Evolutionary conservation across 1,140 invertebrate species (phyloP).

Genomic region (Temnothorax longispinosus): DNA sequence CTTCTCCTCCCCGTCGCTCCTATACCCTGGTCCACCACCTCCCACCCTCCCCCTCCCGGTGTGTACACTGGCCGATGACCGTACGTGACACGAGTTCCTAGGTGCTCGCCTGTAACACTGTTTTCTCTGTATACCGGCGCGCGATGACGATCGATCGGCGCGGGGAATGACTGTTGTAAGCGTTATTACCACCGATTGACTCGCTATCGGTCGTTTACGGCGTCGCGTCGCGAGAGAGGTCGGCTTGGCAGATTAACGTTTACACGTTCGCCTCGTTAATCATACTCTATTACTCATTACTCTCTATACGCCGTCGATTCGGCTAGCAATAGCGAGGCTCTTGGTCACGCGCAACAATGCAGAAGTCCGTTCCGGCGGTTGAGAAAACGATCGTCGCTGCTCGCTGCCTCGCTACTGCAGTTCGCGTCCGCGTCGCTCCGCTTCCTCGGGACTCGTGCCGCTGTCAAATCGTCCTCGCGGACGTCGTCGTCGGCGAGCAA

Average conservation of each 20-base stretch:
- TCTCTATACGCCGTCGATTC: slow-evolving; percentile 14
- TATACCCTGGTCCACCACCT: slow-evolving; percentile 28
- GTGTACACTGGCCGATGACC: slow-evolving; percentile 59
- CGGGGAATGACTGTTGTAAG: slow-evolving; percentile 17
- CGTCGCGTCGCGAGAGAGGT: not conserved
- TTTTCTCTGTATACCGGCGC: slow-evolving; percentile 40
- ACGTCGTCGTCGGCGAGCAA: slow-evolving; percentile 51
- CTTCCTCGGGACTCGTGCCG: not conserved
- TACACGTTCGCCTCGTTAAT: slow-evolving; percentile 24
- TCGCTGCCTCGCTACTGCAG: slow-evolving; percentile 6
- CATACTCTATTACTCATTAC: slow-evolving; percentile 30
- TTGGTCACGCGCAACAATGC: slow-evolving; percentile 79
- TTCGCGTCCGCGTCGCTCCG: not conserved
- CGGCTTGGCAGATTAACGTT: slow-evolving; percentile 35
- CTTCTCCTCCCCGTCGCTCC: not conserved
- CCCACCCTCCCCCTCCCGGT: not conserved
- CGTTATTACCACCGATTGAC: slow-evolving; percentile 38
- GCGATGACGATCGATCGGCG: slow-evolving; percentile 36
- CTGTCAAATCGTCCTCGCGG: slow-evolving; percentile 16
- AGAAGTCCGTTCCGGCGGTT: slow-evolving; percentile 33
- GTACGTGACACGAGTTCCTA: slow-evolving; percentile 55
- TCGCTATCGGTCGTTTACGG: not conserved
- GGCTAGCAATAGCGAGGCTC: slow-evolving; percentile 62
- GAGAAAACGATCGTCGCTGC: slow-evolving; percentile 41
- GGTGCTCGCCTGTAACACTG: slow-evolving; percentile 32